Evolutionary conservation across 2,113 vertebrate species (phyloP), one percentile per base, ranked within the genome.

Genomic region (Stigmatopora argus): DNA sequence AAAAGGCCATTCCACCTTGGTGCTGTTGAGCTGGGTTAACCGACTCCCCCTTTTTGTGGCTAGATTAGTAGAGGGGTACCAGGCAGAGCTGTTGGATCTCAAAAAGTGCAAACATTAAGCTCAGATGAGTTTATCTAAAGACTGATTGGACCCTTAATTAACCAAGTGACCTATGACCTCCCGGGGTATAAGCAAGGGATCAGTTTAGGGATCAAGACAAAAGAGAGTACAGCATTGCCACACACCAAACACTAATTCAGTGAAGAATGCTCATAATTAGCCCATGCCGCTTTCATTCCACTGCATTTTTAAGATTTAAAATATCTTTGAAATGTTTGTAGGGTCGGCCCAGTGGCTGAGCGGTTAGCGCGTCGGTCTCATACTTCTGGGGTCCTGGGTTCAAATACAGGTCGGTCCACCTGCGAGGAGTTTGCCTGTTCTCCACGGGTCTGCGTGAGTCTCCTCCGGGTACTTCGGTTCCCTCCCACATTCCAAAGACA

Each of bases 251-350:
- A 88, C 92, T 97, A 96, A 98, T 98, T 94, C 94, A 96, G 91
- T 86, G 85, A 94, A 93, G 94, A 97, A 97, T 97, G 94, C 87
- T 92, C 89, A 81, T 94, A 94, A 97, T 97, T 95, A 96, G 93
- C 90, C 89, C 67, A 86, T 89, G 80, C 88, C 86, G 87, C 92
- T 92, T 93, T 94, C 92, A 93, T 92, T 94, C 92, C 91, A 73
- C 79, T 86, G 90, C 90, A 92, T 92, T 88, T 93, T 94, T 92
- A 89, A 86, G 89, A 89, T 87, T 21, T 86, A 44, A 64, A 80
- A 78, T 31, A 84, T 61, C 18, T 94, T 93, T 93, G 91, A 93
- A 92, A 91, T 93, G 79, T 90, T 87, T 90, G 89, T 88, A 89
- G 86, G 26, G 26, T 31, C 26, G 26, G 26, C 26, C 26, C 26